These are phyloP conservation scores for Mnemiopsis leidyi DNA, from an alignment of 37 sponge, comb jelly and placozoan genomes.

Conservation along the genomic window DNA sequence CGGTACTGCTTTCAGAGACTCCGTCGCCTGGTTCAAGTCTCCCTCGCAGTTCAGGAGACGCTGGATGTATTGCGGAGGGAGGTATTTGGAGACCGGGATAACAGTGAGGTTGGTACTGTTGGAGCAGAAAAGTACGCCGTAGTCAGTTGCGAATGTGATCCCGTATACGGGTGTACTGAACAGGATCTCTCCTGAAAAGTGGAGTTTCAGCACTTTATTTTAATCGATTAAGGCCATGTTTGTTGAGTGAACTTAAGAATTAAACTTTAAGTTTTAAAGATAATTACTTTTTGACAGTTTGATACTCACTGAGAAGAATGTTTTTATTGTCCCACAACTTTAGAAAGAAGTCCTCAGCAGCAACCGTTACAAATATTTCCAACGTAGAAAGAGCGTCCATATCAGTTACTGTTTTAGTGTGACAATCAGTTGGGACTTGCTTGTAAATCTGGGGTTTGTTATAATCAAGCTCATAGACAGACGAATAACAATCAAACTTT, in stretches of 20 bases:
- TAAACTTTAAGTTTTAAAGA: no score
- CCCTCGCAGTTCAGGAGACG: neutral
- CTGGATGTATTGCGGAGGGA: conserved; percentile 56
- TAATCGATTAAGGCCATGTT: no score
- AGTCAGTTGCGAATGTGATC: conserved; percentile 24
- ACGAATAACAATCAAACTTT: no score
- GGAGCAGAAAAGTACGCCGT: conserved; percentile 39
- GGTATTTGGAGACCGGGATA: conserved; percentile 40
- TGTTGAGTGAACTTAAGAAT: no score
- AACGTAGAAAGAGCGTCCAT: conserved; percentile 10
- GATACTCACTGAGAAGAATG: conserved; percentile 4
- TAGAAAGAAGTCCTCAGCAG: conserved; percentile 33
- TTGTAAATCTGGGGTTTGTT: conserved; percentile 47
- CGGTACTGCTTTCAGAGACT: conserved; percentile 7
- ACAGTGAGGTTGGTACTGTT: conserved; percentile 16
- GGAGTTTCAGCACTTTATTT: neutral
- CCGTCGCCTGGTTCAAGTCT: neutral
- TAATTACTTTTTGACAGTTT: no score
- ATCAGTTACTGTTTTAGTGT: conserved; percentile 23
- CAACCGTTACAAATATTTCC: conserved; percentile 52
- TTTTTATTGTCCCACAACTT: conserved; percentile 55
- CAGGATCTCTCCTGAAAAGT: conserved; percentile 45
- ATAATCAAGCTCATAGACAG: no score
- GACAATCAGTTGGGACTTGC: neutral
- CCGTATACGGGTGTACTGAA: conserved; percentile 56